A percentile compares a stretch with the other conserved stretches of the same genome.
These are phyloP conservation scores for Hippocampus comes DNA, from an alignment of 2,113 vertebrate species.

Conservation along the genomic window DNA sequence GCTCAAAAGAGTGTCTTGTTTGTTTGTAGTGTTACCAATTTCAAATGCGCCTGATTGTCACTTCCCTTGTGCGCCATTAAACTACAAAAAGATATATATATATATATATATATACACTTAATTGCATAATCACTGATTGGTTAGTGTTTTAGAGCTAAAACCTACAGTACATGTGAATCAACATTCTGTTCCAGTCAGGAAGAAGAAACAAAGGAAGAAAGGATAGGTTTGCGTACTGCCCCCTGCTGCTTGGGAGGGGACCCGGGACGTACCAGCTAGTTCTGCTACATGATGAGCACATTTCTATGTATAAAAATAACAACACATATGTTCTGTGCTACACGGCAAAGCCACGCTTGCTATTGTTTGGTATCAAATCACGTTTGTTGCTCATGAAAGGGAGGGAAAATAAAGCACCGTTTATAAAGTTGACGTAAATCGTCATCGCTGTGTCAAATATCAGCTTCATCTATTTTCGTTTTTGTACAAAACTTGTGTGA, in stretches of 20 bases:
- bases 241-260: constrained; percentile 1
- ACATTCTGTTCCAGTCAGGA: not conserved
- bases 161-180: not conserved
- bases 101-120: not conserved
- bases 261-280: not conserved
- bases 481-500: not conserved
- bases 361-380: constrained; percentile 6
- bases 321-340: not conserved
- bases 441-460: not conserved
- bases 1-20: not conserved
- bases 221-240: not conserved
- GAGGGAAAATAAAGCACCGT: constrained; percentile 5
- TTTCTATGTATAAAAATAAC: not conserved
- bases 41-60: constrained; percentile 4
- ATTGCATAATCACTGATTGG: not conserved
- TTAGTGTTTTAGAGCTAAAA: constrained; percentile 4
- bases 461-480: not conserved
- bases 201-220: not conserved
- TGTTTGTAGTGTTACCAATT: not conserved
- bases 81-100: not conserved
- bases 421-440: not conserved
- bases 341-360: not conserved
- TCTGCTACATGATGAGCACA: constrained; percentile 5
- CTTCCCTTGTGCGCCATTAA: not conserved
- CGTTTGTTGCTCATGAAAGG: not conserved